phyloP scores from a whole-genome alignment of 2,113 vertebrate genomes.

The Elaphurus davidianus region DNA sequence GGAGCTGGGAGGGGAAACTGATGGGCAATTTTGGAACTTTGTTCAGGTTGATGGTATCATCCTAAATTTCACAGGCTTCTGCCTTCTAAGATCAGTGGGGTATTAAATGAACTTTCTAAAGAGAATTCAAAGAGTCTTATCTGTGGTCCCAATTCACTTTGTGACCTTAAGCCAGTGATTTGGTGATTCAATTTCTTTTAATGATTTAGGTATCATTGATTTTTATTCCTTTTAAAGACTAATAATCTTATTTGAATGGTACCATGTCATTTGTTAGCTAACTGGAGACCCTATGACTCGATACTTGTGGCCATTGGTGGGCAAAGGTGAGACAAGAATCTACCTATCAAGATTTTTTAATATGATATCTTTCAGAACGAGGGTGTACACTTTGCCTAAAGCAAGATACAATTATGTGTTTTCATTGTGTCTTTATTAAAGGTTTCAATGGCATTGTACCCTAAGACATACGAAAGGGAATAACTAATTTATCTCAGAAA shows the following conservation, averaged over 20 bases:
- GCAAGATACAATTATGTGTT: not conserved
- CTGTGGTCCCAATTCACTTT: not conserved
- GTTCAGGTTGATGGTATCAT: not conserved
- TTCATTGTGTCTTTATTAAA: slow-evolving; percentile 1
- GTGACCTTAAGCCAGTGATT: not conserved
- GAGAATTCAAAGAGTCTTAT: not conserved
- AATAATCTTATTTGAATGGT: not conserved
- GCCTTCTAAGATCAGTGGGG: not conserved
- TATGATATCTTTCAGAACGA: not conserved
- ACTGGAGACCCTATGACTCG: not conserved
- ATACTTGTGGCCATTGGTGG: not conserved
- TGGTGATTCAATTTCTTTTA: slow-evolving; percentile 1
- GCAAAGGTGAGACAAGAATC: not conserved
- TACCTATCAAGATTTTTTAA: not conserved
- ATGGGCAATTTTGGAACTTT: not conserved
- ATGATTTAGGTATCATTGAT: not conserved
- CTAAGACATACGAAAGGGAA: not conserved
- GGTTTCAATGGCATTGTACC: not conserved
- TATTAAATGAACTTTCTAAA: not conserved
- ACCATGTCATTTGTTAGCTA: not conserved
- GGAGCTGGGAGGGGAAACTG: not conserved
- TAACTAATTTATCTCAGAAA: not conserved
- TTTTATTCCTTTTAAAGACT: not conserved
- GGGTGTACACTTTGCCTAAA: not conserved
- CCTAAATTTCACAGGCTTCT: not conserved